Base-by-base conservation (phyloP, 1,140 invertebrate species). In the Zaprionus ornatus region DNA sequence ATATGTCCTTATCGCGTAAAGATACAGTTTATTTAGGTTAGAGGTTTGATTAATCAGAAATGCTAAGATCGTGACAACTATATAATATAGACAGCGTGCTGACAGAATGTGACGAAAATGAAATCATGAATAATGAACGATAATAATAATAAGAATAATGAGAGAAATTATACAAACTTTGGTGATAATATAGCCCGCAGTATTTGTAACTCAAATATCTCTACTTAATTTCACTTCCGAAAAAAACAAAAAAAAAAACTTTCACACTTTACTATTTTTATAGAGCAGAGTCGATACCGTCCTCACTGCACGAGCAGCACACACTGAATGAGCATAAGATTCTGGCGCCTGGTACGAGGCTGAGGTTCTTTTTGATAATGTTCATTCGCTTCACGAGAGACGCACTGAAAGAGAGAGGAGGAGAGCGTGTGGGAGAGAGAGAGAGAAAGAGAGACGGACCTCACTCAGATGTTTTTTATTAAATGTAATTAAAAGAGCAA, bases 21-120 rank as follows among this genome's bases (percentile, higher is more conserved):
- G 12, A 23, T 55, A 40, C 23, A 32, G 19, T 45, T 66, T 57
- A 78, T 61, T 66, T 75, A 62, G 84, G 77, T 84, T 79, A 88
- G 76, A 88, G 84, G 84, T 88, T 45, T 90, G 84, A 84, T 80
- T 75, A 90, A 79, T 88, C 72, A 54, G 52, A 69, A 69, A 48
- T 27, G 23, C 29, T 65, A 37, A 42, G 59, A 55, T 64, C 48
- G 35, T 59, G 12, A 54, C 32, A 74, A 45, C n/a, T 29, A 62
- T 32, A 57, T 17, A 61, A 52, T 57, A 66, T 37, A 56, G 4
- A 45, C 21, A 42, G 42, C 40, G 40, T 42, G 40, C 15, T 45
- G 35, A 4, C 35, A 37, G 12, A 37, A 37, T 42, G 2, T 42
- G 17, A 42, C 7, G n/a, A 17, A 42, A 17, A 42, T 42, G 40